Evolutionary conservation across 2,113 vertebrate species (phyloP).

Genomic region (Protobothrops flavoviridis): DNA sequence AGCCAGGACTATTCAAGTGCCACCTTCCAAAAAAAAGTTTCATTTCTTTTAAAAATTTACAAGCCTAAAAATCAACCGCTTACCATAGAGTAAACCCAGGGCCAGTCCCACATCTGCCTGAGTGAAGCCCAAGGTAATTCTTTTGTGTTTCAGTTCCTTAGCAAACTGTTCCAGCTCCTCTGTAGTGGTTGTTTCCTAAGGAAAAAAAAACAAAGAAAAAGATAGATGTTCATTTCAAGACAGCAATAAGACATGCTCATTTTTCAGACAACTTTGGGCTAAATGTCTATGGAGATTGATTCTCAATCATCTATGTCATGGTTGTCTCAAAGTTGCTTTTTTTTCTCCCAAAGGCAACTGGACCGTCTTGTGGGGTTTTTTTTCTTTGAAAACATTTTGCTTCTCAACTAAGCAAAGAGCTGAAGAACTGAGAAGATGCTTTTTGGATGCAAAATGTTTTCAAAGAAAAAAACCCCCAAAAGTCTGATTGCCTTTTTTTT

Average conservation of each 20-base stretch:
- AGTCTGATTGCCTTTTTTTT: background rate
- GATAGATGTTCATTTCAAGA: background rate
- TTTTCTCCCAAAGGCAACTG: background rate
- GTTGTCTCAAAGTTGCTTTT: too few relatives aligned
- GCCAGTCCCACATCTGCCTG: slow-evolving; percentile 54
- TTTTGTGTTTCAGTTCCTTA: slow-evolving; percentile 49
- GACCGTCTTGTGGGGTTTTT: background rate
- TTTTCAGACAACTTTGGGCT: background rate
- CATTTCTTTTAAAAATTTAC: background rate
- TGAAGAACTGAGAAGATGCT: background rate
- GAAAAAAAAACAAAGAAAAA: background rate
- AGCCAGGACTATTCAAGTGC: background rate
- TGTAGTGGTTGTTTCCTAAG: slow-evolving; percentile 18
- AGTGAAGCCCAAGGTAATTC: slow-evolving; percentile 50
- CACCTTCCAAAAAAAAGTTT: background rate
- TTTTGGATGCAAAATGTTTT: background rate
- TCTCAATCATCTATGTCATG: background rate
- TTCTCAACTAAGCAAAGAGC: background rate
- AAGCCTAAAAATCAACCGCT: background rate
- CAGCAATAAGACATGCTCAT: background rate
- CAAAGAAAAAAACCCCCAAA: background rate
- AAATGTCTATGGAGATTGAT: background rate
- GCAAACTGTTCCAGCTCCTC: slow-evolving; percentile 53
- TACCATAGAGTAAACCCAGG: slow-evolving; percentile 47
- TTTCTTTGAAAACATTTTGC: background rate